Base-by-base conservation (phyloP, 2,797 vertebrate species). In the Graptemys geographica region DNA sequence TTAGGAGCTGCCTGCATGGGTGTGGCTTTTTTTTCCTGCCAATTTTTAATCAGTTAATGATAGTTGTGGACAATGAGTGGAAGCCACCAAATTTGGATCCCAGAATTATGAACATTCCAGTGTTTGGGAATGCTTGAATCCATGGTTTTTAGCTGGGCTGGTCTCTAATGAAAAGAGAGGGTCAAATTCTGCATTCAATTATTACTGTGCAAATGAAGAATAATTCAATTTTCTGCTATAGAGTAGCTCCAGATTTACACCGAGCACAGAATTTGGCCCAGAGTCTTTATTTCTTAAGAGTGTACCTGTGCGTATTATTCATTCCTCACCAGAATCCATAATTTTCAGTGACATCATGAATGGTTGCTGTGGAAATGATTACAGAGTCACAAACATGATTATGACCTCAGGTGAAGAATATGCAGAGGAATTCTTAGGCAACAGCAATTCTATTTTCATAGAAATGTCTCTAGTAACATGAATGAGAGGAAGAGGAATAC, bases 321-420 rank as follows among this genome's bases (percentile, higher is more conserved):
- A 86, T 90, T 88, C 8, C 28, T 41, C 87, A 47, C 13, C 11
- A 86, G 84, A 91, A 89, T 79, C 44, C 52, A 55, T 83, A 9
- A 91, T 92, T 91, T 96, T 85, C 41, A 62, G 28, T 97, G 95
- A 95, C 88, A 90, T 95, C 95, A 94, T 79, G 76, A 90, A 74
- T 90, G 81, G 82, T 91, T 95, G 52, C 92, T 87, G 79, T 79
- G 53, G 57, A 52, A 90, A 65, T 72, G 82, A 90, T 88, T 91
- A 65, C 83, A 92, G 83, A 90, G 89, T 91, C 83, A 89, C 74
- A 95, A 91, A 83, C 18, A 85, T 1, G 88, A 91, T 95, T 88
- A 92, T 90, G 93, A 84, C 89, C 82, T 89, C 44, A 95, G 90
- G 91, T n/a, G 31, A 78, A 49, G 44, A 89, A 96, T 25, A 11